A percentile compares a stretch with the other conserved stretches of the same genome.
Evolutionary conservation across 1,140 invertebrate species (phyloP).

Genomic region (Chironomus striatipennis): DNA sequence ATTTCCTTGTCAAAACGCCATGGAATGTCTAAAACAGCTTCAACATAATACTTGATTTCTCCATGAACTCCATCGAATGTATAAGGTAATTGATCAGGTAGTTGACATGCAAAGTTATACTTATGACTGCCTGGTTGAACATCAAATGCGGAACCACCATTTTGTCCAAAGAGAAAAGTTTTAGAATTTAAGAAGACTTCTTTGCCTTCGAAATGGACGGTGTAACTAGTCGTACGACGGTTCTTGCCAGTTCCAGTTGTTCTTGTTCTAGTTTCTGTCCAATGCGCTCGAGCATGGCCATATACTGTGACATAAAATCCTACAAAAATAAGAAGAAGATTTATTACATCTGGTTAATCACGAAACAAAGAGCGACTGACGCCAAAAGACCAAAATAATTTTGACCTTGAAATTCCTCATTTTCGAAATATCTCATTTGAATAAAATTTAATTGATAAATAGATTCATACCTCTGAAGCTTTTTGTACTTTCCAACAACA

Average conservation of each 20-base stretch:
- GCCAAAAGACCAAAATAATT: no score
- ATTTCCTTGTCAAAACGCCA: background rate
- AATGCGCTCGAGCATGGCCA: background rate
- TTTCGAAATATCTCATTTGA: no score
- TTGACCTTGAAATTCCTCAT: no score
- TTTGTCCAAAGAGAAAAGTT: background rate
- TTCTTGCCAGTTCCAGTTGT: background rate
- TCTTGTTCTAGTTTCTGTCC: background rate
- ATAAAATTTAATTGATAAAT: no score
- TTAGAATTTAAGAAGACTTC: conserved; percentile 5
- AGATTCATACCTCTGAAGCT: no score
- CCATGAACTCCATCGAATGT: background rate
- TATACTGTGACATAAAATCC: background rate
- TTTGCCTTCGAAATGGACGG: background rate
- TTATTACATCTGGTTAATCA: background rate
- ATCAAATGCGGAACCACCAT: background rate
- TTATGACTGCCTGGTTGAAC: background rate
- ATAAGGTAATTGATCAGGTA: background rate
- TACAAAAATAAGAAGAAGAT: background rate
- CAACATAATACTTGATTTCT: background rate
- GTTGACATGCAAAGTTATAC: background rate
- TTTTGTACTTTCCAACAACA: no score
- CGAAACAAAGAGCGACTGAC: no score
- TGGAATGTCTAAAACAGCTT: background rate
- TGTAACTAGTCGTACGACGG: background rate